These are phyloP conservation scores for Latrodectus geometricus DNA, from an alignment of 1,140 invertebrate species.

Conservation along the genomic window DNA sequence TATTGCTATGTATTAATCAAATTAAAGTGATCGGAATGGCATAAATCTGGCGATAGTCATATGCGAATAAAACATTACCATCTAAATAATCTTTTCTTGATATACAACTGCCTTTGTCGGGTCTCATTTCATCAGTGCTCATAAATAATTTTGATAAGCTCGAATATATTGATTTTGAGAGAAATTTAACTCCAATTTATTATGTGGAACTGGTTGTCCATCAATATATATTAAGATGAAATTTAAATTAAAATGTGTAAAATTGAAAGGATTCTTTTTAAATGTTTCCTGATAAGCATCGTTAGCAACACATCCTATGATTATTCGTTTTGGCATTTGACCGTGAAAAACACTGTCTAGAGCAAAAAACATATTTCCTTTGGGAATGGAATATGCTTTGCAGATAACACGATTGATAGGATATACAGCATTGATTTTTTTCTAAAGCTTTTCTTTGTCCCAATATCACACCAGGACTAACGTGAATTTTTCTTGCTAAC, in stretches of 20 bases:
- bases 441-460: constrained; percentile 24
- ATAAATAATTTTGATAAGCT: constrained; percentile 11
- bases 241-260: constrained; percentile 7
- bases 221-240: background rate
- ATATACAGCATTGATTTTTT: constrained; percentile 1
- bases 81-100: background rate
- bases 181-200: background rate
- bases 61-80: too few relatives aligned
- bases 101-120: background rate
- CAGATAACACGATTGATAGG: constrained; percentile 4
- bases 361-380: constrained; percentile 28
- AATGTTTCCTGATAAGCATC: constrained; percentile 7
- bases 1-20: background rate
- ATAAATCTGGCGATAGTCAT: constrained; percentile 14
- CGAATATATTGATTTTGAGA: background rate
- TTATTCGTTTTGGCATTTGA: constrained; percentile 10
- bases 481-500: constrained; percentile 1
- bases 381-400: constrained; percentile 28
- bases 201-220: constrained; percentile 4
- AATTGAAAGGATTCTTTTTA: background rate
- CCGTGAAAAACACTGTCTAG: constrained; percentile 38
- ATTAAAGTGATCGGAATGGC: constrained; percentile 1
- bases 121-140: background rate
- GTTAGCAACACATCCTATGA: constrained; percentile 23
- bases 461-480: constrained; percentile 8